Percentiles rank a stretch among this genome's conserved stretches.
Evolutionary conservation across 2,113 vertebrate genomes (phyloP).

Genomic region (Paramormyrops kingsleyae): DNA sequence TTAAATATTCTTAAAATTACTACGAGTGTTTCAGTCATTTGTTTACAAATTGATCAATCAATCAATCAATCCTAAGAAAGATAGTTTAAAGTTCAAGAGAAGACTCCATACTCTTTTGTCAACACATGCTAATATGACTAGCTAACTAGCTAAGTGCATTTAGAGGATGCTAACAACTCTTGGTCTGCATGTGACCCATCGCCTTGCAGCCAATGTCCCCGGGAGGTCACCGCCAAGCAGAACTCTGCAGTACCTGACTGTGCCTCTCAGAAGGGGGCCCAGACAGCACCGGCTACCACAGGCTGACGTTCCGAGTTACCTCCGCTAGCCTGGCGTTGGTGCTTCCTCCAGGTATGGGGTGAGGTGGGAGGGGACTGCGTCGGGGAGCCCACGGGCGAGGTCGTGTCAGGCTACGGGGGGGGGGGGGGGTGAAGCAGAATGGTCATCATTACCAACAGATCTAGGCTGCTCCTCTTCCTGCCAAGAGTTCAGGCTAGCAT

Average conservation of each 20-base stretch:
- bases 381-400: slow-evolving; percentile 90
- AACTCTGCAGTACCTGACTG: slow-evolving; percentile 68
- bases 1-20: background rate
- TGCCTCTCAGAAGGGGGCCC: slow-evolving; percentile 86
- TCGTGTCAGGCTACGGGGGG: slow-evolving; percentile 71
- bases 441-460: background rate
- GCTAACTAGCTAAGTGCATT: background rate
- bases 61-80: background rate
- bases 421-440: background rate
- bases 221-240: background rate
- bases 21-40: background rate
- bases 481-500: background rate
- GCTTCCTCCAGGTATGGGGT: slow-evolving; percentile 89
- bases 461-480: background rate
- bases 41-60: background rate
- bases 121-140: too few relatives aligned
- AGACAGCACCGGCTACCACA: slow-evolving; percentile 72
- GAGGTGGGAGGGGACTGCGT: slow-evolving; percentile 92
- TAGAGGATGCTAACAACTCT: background rate
- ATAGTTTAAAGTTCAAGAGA: background rate
- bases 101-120: background rate
- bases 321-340: slow-evolving; percentile 87
- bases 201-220: background rate
- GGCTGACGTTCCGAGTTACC: slow-evolving; percentile 76
- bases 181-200: background rate